Evolutionary conservation across 2,797 vertebrate species (phyloP).

Genomic region (Lepidocolaptes lacrymiger): DNA sequence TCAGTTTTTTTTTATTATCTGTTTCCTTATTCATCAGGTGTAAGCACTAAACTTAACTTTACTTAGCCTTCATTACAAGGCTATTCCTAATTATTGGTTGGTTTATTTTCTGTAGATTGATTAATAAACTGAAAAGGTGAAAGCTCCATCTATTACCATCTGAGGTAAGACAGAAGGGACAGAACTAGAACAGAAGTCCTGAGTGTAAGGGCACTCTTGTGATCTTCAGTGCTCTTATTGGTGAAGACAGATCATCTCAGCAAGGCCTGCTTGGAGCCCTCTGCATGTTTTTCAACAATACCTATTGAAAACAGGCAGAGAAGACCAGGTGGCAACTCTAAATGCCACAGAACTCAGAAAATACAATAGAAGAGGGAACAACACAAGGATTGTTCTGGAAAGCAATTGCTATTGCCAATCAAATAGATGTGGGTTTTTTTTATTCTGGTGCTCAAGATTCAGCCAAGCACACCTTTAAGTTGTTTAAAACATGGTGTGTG

Average conservation of each 20-base stretch:
- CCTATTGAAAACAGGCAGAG: not conserved
- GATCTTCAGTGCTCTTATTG: not conserved
- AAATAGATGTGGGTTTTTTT: not conserved
- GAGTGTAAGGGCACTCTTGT: not conserved
- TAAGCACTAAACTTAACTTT: not conserved
- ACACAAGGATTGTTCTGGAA: not conserved
- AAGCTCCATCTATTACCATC: not conserved
- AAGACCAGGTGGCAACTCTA: not conserved
- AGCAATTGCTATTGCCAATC: not conserved
- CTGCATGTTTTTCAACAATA: not conserved
- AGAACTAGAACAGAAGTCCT: not conserved
- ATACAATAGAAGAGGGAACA: not conserved
- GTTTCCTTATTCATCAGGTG: not conserved
- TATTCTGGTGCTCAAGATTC: not conserved
- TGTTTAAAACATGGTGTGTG: not conserved
- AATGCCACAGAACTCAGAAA: not conserved
- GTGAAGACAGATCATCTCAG: not conserved
- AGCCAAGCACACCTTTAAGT: not conserved
- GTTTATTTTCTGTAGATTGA: not conserved
- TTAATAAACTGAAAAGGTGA: not conserved
- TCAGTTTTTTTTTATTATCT: rapidly evolving
- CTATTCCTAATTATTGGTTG: not conserved
- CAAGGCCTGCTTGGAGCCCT: not conserved
- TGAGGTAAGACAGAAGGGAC: not conserved
- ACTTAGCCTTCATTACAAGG: not conserved